Conservation (phyloP, 2,888 invertebrate species). For the Linyphia triangularis region DNA sequence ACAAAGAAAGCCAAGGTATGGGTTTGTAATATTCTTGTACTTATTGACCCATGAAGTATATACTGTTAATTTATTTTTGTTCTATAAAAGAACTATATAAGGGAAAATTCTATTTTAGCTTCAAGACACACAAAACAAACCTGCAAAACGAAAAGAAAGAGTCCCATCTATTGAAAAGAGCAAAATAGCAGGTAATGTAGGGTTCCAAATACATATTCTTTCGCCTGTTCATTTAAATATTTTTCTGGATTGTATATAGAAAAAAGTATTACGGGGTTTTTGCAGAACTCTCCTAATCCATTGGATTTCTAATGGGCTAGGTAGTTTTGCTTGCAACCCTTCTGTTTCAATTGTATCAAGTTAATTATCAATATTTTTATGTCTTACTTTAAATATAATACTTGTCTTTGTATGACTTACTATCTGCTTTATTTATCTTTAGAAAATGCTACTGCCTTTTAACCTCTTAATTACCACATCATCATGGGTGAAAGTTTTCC, state of each 20-base stretch:
- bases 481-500: not conserved
- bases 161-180: slow-evolving; percentile 77
- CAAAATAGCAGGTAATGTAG: slow-evolving; percentile 78
- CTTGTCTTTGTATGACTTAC: no score
- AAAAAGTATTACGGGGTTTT: no score
- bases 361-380: no score
- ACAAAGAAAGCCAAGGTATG: slow-evolving; percentile 67
- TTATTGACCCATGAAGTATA: not conserved
- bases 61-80: not conserved
- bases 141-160: slow-evolving; percentile 76
- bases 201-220: not conserved
- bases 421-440: no score
- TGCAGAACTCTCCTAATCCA: no score
- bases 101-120: slow-evolving; percentile 1
- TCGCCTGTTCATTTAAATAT: no score
- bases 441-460: not conserved
- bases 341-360: no score
- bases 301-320: no score
- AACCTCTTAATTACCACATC: not conserved
- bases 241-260: no score
- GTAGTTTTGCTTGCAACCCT: no score
- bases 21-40: no score
- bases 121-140: slow-evolving; percentile 38
- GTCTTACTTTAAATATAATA: no score
- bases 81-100: not conserved